Conservation (phyloP, 2,113 vertebrate genomes). For the Hippocampus guttulatus region DNA sequence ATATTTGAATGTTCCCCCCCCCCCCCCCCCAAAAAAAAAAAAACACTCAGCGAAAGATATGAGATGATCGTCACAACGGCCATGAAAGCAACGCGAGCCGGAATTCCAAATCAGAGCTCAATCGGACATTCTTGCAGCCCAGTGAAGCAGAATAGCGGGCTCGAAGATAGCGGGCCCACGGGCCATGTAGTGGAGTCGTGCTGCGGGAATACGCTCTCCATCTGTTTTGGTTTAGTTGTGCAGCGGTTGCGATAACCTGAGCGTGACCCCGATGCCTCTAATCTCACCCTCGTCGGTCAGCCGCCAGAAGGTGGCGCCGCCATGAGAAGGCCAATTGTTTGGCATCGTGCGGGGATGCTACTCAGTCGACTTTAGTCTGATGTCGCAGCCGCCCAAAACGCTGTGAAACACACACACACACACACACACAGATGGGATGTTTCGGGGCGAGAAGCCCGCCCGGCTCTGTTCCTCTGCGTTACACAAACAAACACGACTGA, state of each 20-base stretch:
- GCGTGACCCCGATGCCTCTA: slow-evolving; percentile 69
- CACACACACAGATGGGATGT: slow-evolving; percentile 44
- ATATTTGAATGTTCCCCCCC: neutral
- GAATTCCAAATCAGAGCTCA: slow-evolving; percentile 48
- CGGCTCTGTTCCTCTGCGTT: neutral
- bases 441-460: slow-evolving; percentile 29
- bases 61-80: neutral
- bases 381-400: slow-evolving; percentile 50
- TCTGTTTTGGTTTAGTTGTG: slow-evolving; percentile 66
- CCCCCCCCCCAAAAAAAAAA: no score
- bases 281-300: slow-evolving; percentile 69
- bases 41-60: no score
- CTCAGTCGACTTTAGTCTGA: slow-evolving; percentile 76
- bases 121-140: slow-evolving; percentile 55
- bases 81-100: slow-evolving; percentile 50
- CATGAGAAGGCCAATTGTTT: slow-evolving; percentile 90
- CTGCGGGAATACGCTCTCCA: slow-evolving; percentile 50
- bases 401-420: no score
- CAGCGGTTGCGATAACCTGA: slow-evolving; percentile 69
- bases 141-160: slow-evolving; percentile 48
- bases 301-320: slow-evolving; percentile 63
- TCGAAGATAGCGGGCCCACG: slow-evolving; percentile 44
- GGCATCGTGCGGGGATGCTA: slow-evolving; percentile 85
- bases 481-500: slow-evolving; percentile 7
- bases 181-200: slow-evolving; percentile 49